These are phyloP conservation scores for Epizoanthus illoricatus DNA, from an alignment of 92 coral and sea anemone species.

Conservation along the genomic window DNA sequence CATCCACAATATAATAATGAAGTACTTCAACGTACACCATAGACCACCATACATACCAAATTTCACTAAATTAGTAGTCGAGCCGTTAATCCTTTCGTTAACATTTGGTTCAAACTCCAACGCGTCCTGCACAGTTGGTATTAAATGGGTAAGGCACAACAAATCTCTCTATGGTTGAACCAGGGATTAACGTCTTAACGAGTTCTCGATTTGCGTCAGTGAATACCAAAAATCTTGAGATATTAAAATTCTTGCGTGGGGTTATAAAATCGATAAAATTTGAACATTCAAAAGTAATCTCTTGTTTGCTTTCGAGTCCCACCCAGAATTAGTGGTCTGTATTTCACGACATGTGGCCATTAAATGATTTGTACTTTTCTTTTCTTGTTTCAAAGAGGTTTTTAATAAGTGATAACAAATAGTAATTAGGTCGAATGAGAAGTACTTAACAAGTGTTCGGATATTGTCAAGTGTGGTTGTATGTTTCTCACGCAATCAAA, in stretches of 20 bases:
- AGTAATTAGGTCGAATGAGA: background rate
- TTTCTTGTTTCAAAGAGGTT: background rate
- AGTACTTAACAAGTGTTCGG: conserved; percentile 10
- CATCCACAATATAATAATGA: no score
- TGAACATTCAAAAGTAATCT: background rate
- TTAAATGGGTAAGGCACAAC: background rate
- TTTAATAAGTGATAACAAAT: conserved; percentile 3
- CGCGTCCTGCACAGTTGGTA: background rate
- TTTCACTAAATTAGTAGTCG: background rate
- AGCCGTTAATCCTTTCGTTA: conserved; percentile 2
- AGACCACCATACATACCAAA: no score
- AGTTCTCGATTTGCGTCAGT: background rate
- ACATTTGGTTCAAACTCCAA: conserved; percentile 1
- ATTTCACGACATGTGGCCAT: background rate
- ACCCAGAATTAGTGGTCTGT: background rate
- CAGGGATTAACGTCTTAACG: conserved; percentile 11
- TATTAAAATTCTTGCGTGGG: conserved; percentile 3
- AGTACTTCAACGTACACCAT: no score
- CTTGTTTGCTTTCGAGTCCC: background rate
- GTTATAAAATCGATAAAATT: background rate
- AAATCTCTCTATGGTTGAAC: background rate
- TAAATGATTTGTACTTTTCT: background rate
- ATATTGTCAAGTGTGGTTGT: no score
- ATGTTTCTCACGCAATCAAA: no score
- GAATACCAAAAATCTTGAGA: background rate